phyloP scores from a whole-genome alignment of 2,888 invertebrate genomes.

The Desoria tigrina region DNA sequence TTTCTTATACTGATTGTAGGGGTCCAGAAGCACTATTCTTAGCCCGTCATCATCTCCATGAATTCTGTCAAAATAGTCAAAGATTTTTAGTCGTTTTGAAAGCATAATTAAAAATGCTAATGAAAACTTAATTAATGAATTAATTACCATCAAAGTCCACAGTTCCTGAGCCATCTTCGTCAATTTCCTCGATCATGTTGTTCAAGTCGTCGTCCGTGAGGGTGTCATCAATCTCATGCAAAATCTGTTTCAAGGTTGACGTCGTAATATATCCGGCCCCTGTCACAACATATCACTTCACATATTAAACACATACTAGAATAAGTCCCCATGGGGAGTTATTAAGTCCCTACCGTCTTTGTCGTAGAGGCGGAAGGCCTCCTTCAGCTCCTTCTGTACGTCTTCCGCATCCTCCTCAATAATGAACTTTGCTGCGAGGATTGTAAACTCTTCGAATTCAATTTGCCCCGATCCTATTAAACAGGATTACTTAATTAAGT shows the following conservation, averaged over 20 bases:
- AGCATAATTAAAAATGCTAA: neutral
- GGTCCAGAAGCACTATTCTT: neutral
- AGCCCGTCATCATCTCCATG: slow-evolving; percentile 93
- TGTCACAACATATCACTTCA: slow-evolving; percentile 29
- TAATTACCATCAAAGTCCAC: slow-evolving; percentile 82
- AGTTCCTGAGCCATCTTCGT: slow-evolving; percentile 57
- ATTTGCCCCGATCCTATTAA: slow-evolving; percentile 60
- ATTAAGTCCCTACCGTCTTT: slow-evolving; percentile 57
- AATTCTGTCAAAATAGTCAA: slow-evolving; percentile 72
- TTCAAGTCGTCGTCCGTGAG: slow-evolving; percentile 38
- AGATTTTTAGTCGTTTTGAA: neutral
- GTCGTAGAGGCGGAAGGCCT: slow-evolving; percentile 58
- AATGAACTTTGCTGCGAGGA: slow-evolving; percentile 61
- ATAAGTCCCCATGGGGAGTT: slow-evolving; percentile 13
- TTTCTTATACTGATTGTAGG: too few relatives aligned
- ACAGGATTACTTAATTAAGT: neutral
- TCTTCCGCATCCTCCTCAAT: slow-evolving; percentile 63
- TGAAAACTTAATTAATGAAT: slow-evolving; percentile 5
- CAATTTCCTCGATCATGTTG: slow-evolving; percentile 43
- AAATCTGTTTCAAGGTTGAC: slow-evolving; percentile 37
- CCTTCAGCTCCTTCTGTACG: slow-evolving; percentile 62
- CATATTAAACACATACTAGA: slow-evolving; percentile 5
- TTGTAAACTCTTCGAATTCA: slow-evolving; percentile 62
- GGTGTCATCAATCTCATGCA: slow-evolving; percentile 41
- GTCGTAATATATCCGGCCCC: slow-evolving; percentile 43